Evolutionary conservation across 2,888 invertebrate genomes (phyloP), one percentile per base, ranked within the genome.

Genomic region (Argyra leucocephala): DNA sequence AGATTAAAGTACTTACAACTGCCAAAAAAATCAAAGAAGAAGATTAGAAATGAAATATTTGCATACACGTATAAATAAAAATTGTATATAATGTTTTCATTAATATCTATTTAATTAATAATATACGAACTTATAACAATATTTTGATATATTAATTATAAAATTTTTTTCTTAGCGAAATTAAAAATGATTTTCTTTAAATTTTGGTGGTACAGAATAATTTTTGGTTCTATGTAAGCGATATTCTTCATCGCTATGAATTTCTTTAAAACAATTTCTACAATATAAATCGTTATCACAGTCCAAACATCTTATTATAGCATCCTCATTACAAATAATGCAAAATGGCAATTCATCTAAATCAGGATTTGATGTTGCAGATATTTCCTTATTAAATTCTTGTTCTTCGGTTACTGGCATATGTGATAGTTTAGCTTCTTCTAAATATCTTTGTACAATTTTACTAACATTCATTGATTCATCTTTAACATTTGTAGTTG

Each of bases 271-370:
- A 76, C 95, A 95, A 65, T 80, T 77, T 18, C 82, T 80, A 76
- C 95, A 95, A 76, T 90, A 95, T 10, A 93, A 80, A 76, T 94
- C 93, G 57, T 84, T 85, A 68, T 84, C 85, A 78, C 94, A 95
- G 67, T 88, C 91, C 61, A 84, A 78, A 75, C 94, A 95, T 63
- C 88, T 81, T 69, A 87, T 80, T 10, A 79, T 82, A 2, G 92
- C 90, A 79, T 90, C 88, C 74, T 89, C 88, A 76, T 92, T 91
- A 76, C 94, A 95, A 70, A 93, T 88, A 70, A 88, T 88, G 79
- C 94, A 95, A 83, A 90, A 90, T 4, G 90, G 90, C 61, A 91
- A 80, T 73, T 90, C 89, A 71, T 84, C 81, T 18, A 72, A 70
- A 15, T 77, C 73, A 22, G 78, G 74, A 48, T 48, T 48, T 65